These are phyloP conservation scores for Adelosebastes latens DNA, from an alignment of 2,797 vertebrate species.

Conservation along the genomic window DNA sequence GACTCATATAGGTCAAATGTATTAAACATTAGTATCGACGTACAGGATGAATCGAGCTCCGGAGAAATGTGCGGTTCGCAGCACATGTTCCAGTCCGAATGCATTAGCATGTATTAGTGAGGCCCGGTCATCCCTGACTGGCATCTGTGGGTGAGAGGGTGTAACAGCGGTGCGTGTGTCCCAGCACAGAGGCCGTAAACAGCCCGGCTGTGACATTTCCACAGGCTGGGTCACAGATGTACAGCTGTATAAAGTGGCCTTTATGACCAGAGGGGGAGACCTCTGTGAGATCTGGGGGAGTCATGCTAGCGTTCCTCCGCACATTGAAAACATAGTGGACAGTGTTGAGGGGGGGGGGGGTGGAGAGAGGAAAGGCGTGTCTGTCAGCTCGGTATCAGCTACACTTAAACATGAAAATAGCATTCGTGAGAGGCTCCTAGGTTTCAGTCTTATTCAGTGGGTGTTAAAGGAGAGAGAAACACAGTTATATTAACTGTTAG, in stretches of 20 bases:
- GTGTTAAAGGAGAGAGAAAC: neutral
- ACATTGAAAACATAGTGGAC: slow-evolving; percentile 46
- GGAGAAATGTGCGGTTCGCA: slow-evolving; percentile 25
- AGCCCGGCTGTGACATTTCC: slow-evolving; percentile 62
- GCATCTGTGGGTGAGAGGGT: slow-evolving; percentile 42
- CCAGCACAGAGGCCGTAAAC: slow-evolving; percentile 38
- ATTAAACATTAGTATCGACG: slow-evolving; percentile 54
- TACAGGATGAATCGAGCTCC: slow-evolving; percentile 6
- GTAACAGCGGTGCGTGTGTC: slow-evolving; percentile 29
- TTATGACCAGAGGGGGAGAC: slow-evolving; percentile 51
- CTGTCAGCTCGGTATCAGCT: slow-evolving; percentile 29
- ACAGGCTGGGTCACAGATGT: slow-evolving; percentile 51
- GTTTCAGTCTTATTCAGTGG: neutral
- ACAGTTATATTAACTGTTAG: neutral
- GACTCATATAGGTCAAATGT: slow-evolving; percentile 50
- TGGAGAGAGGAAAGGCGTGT: slow-evolving; percentile 29
- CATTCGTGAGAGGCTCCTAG: neutral
- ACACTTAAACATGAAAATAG: slow-evolving; percentile 17
- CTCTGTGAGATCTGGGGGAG: slow-evolving; percentile 35
- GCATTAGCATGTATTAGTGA: slow-evolving; percentile 64
- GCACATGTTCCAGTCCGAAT: slow-evolving; percentile 59
- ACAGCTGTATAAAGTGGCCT: slow-evolving; percentile 63
- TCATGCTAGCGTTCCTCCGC: slow-evolving; percentile 23
- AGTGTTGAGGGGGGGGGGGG: slow-evolving; percentile 10
- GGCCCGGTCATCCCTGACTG: slow-evolving; percentile 34